These are phyloP conservation scores for Linepithema humile DNA, from an alignment of 1,140 invertebrate genomes.

Conservation along the genomic window DNA sequence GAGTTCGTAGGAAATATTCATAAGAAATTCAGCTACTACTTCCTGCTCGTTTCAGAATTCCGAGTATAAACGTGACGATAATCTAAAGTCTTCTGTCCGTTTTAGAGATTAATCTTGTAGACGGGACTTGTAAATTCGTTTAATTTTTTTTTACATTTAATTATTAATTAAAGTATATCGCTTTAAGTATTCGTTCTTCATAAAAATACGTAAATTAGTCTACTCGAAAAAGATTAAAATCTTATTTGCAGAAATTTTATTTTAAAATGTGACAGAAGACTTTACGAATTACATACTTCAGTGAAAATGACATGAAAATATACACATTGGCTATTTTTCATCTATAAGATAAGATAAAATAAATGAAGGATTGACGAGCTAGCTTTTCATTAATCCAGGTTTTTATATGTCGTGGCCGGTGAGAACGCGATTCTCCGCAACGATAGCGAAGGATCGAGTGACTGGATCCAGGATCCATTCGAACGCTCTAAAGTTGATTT, in stretches of 20 bases:
- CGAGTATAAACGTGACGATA: conserved; percentile 32
- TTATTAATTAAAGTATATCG: not conserved
- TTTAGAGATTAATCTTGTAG: not conserved
- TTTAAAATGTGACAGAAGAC: not conserved
- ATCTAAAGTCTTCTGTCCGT: not conserved
- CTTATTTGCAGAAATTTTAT: not conserved
- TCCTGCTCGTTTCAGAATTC: conserved; percentile 9
- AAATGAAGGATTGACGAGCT: not conserved
- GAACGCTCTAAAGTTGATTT: conserved; percentile 39
- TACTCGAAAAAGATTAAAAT: not conserved
- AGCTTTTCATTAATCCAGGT: conserved; percentile 27
- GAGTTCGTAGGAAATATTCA: conserved; percentile 15
- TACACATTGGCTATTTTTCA: not conserved
- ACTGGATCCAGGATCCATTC: conserved; percentile 5
- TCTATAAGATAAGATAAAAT: not conserved
- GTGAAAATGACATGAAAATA: not conserved
- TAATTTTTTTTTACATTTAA: not conserved
- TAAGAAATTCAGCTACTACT: conserved; percentile 26
- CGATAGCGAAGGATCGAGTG: conserved; percentile 23
- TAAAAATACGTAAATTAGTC: not conserved
- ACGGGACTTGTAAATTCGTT: not conserved
- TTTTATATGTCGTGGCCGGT: not conserved
- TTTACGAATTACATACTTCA: not conserved
- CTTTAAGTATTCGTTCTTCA: not conserved
- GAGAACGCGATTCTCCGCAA: not conserved